Percentiles rank a stretch among this genome's conserved stretches.
Evolutionary conservation across 2,888 invertebrate species (phyloP).

Genomic region (Alloscopus bannaensis): DNA sequence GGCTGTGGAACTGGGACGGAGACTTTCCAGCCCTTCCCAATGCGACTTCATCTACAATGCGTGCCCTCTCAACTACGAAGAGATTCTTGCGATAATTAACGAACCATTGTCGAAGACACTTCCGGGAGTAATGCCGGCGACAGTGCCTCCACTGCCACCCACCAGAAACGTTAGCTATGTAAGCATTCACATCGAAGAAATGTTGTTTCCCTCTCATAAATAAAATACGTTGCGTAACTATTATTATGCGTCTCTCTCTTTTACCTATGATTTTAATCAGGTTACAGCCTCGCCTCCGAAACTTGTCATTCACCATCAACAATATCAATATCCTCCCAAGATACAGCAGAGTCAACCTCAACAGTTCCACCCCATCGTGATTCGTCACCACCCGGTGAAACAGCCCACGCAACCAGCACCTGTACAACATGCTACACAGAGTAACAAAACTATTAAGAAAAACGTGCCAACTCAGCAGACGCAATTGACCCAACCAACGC

Average conservation of each 20-base stretch:
- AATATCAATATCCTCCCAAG: background rate
- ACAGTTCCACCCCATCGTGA: slow-evolving; percentile 19
- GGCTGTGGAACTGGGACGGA: slow-evolving; percentile 61
- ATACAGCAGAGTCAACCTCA: background rate
- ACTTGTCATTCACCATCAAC: background rate
- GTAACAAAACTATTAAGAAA: background rate
- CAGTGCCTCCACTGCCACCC: background rate
- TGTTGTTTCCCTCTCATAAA: slow-evolving; percentile 17
- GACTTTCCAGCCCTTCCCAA: slow-evolving; percentile 41
- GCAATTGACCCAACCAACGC: slow-evolving; percentile 4
- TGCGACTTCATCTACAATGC: slow-evolving; percentile 64
- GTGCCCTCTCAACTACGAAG: slow-evolving; percentile 59
- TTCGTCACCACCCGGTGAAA: background rate
- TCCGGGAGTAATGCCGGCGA: background rate
- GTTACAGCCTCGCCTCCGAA: background rate
- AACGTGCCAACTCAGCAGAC: slow-evolving; percentile 10
- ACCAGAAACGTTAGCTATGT: slow-evolving; percentile 22
- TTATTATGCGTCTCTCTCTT: too few species aligned
- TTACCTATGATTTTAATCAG: too few species aligned
- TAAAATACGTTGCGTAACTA: too few species aligned
- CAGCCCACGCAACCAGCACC: slow-evolving; percentile 5
- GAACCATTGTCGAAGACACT: slow-evolving; percentile 34
- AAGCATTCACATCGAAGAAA: slow-evolving; percentile 18
- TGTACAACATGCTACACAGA: slow-evolving; percentile 11
- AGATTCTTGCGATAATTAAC: slow-evolving; percentile 63